Percentiles rank a stretch among this genome's conserved stretches.
Conservation (phyloP, 2,797 vertebrate genomes). For the Parauchenoglanis punctatus region DNA sequence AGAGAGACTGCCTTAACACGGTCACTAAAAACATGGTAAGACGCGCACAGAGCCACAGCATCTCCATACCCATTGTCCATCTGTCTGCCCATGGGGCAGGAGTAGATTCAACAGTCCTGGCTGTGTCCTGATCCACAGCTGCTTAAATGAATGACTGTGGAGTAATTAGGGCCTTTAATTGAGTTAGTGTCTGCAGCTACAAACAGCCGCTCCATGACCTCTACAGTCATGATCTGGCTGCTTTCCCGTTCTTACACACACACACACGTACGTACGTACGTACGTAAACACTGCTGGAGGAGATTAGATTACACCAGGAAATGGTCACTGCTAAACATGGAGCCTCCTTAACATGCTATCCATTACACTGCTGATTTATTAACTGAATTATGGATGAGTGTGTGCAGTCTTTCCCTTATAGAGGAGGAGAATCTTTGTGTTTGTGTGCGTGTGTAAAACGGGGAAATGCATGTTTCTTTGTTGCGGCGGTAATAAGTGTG, state of each 20-base stretch:
- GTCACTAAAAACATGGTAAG: constrained; percentile 87
- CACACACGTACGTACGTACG: constrained; percentile 25
- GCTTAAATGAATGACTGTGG: constrained; percentile 26
- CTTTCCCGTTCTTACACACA: constrained; percentile 22
- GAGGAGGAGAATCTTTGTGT: background rate
- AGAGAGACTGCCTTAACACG: constrained; percentile 81
- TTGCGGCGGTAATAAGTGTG: background rate
- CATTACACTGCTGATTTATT: constrained; percentile 19
- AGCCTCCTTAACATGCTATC: constrained; percentile 1
- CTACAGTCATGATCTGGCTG: constrained; percentile 16
- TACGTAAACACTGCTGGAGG: constrained; percentile 14
- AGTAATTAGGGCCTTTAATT: constrained; percentile 46
- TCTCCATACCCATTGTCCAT: background rate
- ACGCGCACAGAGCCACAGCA: constrained; percentile 44
- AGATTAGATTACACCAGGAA: constrained; percentile 46
- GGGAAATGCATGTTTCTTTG: background rate
- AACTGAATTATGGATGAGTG: constrained; percentile 18
- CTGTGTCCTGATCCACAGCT: constrained; percentile 37
- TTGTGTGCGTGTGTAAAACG: background rate
- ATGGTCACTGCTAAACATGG: constrained; percentile 20
- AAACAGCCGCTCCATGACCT: constrained; percentile 17
- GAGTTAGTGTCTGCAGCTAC: constrained; percentile 14
- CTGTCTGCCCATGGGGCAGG: constrained; percentile 10
- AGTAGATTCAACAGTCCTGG: constrained; percentile 31
- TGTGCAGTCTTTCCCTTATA: background rate